These are phyloP conservation scores for Antennarius striatus DNA, from an alignment of 2,113 vertebrate genomes.

Conservation along the genomic window DNA sequence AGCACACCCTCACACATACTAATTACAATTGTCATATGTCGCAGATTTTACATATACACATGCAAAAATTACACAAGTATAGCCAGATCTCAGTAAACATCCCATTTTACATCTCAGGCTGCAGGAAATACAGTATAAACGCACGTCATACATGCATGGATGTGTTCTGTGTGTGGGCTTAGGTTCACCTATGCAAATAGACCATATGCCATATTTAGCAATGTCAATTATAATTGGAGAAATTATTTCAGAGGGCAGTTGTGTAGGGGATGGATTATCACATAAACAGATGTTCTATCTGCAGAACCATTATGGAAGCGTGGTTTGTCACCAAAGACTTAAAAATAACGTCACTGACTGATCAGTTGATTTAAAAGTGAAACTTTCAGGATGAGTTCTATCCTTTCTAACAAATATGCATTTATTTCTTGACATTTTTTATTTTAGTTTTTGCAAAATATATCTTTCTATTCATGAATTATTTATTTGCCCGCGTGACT, in stretches of 20 bases:
- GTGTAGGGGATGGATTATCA: neutral
- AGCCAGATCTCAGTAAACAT: conserved; percentile 38
- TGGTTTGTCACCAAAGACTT: too few species aligned
- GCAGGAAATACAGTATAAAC: conserved; percentile 36
- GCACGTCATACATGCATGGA: conserved; percentile 6
- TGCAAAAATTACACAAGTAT: conserved; percentile 28
- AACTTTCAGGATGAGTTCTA: too few species aligned
- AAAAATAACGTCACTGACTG: too few species aligned
- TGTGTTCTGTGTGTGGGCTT: conserved; percentile 37
- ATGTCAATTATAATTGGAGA: neutral
- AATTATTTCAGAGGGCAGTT: neutral
- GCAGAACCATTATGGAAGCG: neutral
- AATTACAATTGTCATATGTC: conserved; percentile 50
- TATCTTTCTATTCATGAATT: too few species aligned
- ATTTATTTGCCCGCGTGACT: conserved; percentile 25
- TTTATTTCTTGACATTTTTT: too few species aligned
- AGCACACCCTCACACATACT: conserved; percentile 12
- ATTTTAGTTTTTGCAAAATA: too few species aligned
- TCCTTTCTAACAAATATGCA: too few species aligned
- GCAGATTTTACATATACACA: conserved; percentile 7
- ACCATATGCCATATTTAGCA: conserved; percentile 28
- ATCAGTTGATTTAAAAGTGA: too few species aligned
- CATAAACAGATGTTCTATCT: neutral
- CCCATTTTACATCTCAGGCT: conserved; percentile 41
- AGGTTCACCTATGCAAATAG: conserved; percentile 24